phyloP scores from a whole-genome alignment of 1,140 invertebrate species.

The Maniola jurtina region DNA sequence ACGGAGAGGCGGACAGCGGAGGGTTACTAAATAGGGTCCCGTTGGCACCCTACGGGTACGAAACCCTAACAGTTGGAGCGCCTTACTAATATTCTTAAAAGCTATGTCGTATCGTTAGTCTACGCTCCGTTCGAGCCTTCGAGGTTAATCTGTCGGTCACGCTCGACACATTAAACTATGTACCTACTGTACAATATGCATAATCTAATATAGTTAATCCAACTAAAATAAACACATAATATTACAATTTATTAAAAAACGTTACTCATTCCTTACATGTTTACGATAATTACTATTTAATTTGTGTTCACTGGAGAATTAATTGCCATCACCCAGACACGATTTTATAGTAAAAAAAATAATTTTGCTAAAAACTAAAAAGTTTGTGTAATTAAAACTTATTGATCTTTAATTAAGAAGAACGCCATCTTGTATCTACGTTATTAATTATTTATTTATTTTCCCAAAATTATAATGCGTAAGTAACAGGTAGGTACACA shows the following conservation, averaged over 20 bases:
- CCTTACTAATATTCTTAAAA: background rate
- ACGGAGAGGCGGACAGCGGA: too few species aligned
- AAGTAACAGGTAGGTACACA: too few species aligned
- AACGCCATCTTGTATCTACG: too few species aligned
- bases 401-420: too few species aligned
- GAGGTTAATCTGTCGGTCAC: constrained; percentile 13
- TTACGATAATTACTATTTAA: background rate
- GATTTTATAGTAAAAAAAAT: background rate
- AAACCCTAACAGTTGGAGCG: too few species aligned
- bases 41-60: too few species aligned
- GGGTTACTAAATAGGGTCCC: too few species aligned
- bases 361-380: background rate
- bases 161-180: background rate
- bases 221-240: background rate
- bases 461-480: too few species aligned
- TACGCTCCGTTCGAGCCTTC: background rate
- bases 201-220: constrained; percentile 5
- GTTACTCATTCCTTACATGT: background rate
- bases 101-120: background rate
- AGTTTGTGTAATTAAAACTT: too few species aligned
- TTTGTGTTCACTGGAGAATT: background rate
- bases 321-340: background rate
- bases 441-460: too few species aligned
- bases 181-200: background rate
- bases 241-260: constrained; percentile 9